Evolutionary conservation across 2,797 vertebrate species (phyloP).

Genomic region (Liparis tanakae): DNA sequence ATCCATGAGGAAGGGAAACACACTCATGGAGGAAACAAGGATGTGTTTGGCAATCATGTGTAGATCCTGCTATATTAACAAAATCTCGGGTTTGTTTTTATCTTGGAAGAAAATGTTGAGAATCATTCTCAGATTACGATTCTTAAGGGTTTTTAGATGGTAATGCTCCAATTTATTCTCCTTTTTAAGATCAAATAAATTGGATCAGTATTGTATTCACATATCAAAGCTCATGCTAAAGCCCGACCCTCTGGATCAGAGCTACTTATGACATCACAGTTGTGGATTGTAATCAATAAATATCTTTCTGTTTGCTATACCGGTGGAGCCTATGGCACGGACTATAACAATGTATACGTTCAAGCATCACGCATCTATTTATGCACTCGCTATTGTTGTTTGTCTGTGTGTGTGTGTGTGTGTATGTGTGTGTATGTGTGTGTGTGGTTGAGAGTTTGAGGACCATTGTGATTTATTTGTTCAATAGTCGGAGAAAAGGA

Average conservation of each 20-base stretch:
- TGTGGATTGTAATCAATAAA: background rate
- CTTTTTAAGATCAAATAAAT: background rate
- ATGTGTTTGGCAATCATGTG: constrained; percentile 20
- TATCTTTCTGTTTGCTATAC: background rate
- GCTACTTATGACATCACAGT: background rate
- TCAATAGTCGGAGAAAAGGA: background rate
- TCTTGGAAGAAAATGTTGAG: background rate
- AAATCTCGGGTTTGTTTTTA: constrained; percentile 7
- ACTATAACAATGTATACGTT: no score
- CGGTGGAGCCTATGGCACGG: background rate
- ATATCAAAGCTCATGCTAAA: background rate
- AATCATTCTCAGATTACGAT: background rate
- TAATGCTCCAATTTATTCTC: background rate
- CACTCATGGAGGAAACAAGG: constrained; percentile 25
- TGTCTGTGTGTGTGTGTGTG: background rate
- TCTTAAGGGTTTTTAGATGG: background rate
- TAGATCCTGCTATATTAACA: constrained; percentile 16
- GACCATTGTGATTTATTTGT: background rate
- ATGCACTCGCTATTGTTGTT: background rate
- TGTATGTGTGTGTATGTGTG: no score
- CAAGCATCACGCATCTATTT: no score
- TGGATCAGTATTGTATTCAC: background rate
- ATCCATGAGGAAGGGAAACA: constrained; percentile 33
- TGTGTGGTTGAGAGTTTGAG: background rate
- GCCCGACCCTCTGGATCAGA: background rate